Conservation (phyloP, 2,797 vertebrate genomes). For the Lerista edwardsae region DNA sequence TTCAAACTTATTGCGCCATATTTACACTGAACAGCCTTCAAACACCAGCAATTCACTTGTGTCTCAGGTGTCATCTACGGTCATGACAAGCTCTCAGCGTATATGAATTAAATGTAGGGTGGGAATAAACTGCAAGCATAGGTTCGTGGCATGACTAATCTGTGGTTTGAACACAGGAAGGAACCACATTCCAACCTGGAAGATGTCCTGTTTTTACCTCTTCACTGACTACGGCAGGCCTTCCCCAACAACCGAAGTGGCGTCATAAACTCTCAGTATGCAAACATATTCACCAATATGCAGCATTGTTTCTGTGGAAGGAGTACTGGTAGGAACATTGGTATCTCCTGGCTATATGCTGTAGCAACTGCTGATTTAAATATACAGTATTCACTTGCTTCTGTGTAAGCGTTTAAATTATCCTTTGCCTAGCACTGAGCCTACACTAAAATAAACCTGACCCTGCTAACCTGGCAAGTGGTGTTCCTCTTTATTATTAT, state of each 20-base stretch:
- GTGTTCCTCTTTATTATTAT: no score
- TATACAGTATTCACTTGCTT: not conserved
- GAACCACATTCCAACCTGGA: not conserved
- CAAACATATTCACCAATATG: not conserved
- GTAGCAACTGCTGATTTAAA: not conserved
- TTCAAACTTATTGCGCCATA: not conserved
- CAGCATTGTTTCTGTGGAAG: not conserved
- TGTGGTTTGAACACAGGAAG: not conserved
- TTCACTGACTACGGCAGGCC: not conserved
- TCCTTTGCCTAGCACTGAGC: not conserved
- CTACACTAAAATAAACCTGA: not conserved
- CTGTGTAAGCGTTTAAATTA: not conserved
- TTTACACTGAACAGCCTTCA: not conserved
- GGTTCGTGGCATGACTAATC: not conserved
- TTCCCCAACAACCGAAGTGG: not conserved
- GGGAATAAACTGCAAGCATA: not conserved
- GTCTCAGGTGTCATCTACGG: not conserved
- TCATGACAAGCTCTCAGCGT: not conserved
- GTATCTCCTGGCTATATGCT: not conserved
- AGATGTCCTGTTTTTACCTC: not conserved
- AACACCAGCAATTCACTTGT: not conserved
- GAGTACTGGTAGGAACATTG: not conserved
- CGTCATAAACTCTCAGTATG: not conserved
- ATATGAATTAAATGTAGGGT: slow-evolving; percentile 13
- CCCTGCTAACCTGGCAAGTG: no score